Evolutionary conservation across 1,140 invertebrate genomes (phyloP).

Genomic region (Nylanderia fulva): DNA sequence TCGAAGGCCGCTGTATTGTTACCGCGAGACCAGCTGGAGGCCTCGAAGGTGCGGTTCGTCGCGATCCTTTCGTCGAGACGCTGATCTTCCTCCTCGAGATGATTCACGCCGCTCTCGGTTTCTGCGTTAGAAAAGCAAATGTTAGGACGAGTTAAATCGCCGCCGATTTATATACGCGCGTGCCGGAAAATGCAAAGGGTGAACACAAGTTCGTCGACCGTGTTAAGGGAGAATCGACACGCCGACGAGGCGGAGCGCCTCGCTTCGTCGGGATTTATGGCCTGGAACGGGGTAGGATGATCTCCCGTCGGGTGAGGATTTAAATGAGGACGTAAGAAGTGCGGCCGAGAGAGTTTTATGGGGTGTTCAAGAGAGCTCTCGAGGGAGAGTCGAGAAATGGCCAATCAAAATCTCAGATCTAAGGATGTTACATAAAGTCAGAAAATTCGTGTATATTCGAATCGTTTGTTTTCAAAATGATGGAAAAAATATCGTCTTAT

Average conservation of each 20-base stretch:
- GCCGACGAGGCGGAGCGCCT: slow-evolving; percentile 39
- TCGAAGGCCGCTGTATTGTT: slow-evolving; percentile 36
- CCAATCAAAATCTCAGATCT: slow-evolving; percentile 38
- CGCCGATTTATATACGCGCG: neutral
- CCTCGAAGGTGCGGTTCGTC: slow-evolving; percentile 52
- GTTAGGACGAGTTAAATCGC: slow-evolving; percentile 18
- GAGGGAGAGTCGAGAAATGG: slow-evolving; percentile 37
- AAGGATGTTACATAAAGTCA: slow-evolving; percentile 1
- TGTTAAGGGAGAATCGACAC: slow-evolving; percentile 52
- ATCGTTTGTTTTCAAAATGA: neutral
- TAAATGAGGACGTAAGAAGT: slow-evolving; percentile 48
- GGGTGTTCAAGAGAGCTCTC: slow-evolving; percentile 20
- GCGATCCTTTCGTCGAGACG: slow-evolving; percentile 42
- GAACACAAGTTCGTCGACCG: slow-evolving; percentile 44
- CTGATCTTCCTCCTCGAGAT: slow-evolving; percentile 61
- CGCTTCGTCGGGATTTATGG: slow-evolving; percentile 33
- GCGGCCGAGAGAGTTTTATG: slow-evolving; percentile 26
- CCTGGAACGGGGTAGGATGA: slow-evolving; percentile 33
- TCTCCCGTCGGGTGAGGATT: slow-evolving; percentile 36
- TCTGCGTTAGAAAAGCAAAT: slow-evolving; percentile 68
- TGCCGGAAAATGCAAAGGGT: neutral
- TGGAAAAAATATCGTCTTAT: neutral
- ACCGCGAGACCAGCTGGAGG: neutral
- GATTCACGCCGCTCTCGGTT: slow-evolving; percentile 74
- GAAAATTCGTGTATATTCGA: neutral